These are phyloP conservation scores for Cossypha heuglini DNA, from an alignment of 2,797 vertebrate genomes.

Conservation along the genomic window DNA sequence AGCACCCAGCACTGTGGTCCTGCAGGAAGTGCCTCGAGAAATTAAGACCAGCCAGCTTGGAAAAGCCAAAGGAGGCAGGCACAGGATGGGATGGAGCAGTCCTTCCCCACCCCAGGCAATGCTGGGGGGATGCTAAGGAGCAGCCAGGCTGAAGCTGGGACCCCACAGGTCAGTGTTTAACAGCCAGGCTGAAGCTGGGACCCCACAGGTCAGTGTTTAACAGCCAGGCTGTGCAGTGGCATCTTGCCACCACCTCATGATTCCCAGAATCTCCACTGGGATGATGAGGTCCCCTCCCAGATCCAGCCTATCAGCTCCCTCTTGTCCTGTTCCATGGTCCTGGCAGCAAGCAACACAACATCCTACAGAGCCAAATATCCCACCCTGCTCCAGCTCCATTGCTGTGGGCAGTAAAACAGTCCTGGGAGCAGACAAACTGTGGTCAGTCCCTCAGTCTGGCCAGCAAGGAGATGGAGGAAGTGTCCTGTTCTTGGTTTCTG, in stretches of 20 bases:
- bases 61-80: neutral
- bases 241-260: neutral
- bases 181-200: neutral
- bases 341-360: accelerated
- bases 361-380: neutral
- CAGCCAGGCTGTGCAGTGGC: neutral
- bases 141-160: neutral
- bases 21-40: neutral
- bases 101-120: neutral
- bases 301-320: neutral
- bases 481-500: neutral
- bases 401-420: neutral
- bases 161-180: neutral
- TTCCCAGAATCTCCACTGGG: neutral
- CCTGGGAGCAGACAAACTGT: neutral
- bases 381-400: neutral
- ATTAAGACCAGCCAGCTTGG: neutral
- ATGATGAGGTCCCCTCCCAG: neutral
- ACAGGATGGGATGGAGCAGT: accelerated
- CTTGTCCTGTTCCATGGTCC: neutral
- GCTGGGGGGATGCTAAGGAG: neutral
- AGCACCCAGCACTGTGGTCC: neutral
- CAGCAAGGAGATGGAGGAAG: neutral
- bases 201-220: neutral
- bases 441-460: neutral